Base-by-base conservation (phyloP, 2,888 invertebrate genomes). In the Pollenia labialis region DNA sequence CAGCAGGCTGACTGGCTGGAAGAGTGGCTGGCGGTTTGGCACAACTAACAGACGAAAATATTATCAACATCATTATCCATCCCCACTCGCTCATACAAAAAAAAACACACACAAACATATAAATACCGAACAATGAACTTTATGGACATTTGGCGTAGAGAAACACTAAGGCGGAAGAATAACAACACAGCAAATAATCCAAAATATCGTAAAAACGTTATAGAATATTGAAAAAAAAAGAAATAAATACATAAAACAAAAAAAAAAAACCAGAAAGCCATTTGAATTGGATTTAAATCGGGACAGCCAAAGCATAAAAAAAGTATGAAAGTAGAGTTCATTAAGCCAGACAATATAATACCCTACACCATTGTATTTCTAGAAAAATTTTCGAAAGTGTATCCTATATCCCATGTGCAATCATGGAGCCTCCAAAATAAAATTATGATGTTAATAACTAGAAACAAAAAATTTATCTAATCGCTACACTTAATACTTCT, bases 71-170 rank as follows among this genome's bases (percentile, higher is more conserved):
- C 81, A 72, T 74, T 76, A 72, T 81, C 76, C 85, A 85, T 72
- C 18, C 52, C 46, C 71, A 71, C 54, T 69, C 48, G 56, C 8
- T 71, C 56, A 62, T 10, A 40, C 23, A 54, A 18, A 48, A 18
- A 50, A 18, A 50, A 23, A 60, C 56, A 60, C 50, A 54, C 12
- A n/a, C 12, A 7, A 14, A 32, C 44, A 52, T 44, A 18, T 56
- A n/a, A 12, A 68, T 74, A 54, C 12, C 74, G 85, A 85, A 81
- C 85, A 85, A 85, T 85, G 85, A 85, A 85, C 85, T 85, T 81
- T 84, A 69, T 75, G 81, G 81, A 76, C 50, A 74, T 75, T 18
- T 72, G 42, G 58, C 68, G 66, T 68, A 77, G 62, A 48, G 62
- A 23, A 71, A 32, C 71, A 71, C 3, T 11, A 77, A 85, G 72